phyloP scores from a whole-genome alignment of 2,797 vertebrate genomes.

The Sebastes wilsoni region DNA sequence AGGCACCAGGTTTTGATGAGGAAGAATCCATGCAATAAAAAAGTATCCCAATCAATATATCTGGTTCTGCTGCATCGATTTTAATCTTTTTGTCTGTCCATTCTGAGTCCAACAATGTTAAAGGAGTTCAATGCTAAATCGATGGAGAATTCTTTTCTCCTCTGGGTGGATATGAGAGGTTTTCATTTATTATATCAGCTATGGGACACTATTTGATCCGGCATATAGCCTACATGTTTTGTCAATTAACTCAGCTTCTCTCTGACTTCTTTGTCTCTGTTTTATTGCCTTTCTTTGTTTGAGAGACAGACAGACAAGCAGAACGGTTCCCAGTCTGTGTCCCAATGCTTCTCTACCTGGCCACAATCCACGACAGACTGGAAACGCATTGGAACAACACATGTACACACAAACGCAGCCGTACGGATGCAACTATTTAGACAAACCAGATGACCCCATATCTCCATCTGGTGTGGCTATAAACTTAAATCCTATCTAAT shows the following conservation, averaged over 20 bases:
- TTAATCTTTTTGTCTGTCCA: neutral
- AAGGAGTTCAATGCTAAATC: neutral
- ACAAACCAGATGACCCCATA: conserved; percentile 47
- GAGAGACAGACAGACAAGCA: neutral
- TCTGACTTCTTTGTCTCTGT: neutral
- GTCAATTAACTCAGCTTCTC: neutral
- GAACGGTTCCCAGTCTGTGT: neutral
- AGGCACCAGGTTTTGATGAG: neutral
- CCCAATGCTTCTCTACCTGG: conserved; percentile 23
- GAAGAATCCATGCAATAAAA: neutral
- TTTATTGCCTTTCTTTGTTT: neutral
- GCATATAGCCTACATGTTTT: neutral
- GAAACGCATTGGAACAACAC: conserved; percentile 21
- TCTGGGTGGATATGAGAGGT: neutral
- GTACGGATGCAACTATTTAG: conserved; percentile 22
- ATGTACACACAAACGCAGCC: conserved; percentile 36
- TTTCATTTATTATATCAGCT: neutral
- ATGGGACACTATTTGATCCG: neutral
- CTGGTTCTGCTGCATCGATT: neutral
- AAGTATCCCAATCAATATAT: neutral
- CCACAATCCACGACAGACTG: conserved; percentile 24
- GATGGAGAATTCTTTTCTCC: neutral
- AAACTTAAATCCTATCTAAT: conserved; percentile 18
- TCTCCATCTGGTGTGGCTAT: conserved; percentile 33
- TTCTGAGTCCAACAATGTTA: neutral